Base-by-base conservation (phyloP, 2,113 vertebrate genomes). In the Melanostigma gelatinosum region DNA sequence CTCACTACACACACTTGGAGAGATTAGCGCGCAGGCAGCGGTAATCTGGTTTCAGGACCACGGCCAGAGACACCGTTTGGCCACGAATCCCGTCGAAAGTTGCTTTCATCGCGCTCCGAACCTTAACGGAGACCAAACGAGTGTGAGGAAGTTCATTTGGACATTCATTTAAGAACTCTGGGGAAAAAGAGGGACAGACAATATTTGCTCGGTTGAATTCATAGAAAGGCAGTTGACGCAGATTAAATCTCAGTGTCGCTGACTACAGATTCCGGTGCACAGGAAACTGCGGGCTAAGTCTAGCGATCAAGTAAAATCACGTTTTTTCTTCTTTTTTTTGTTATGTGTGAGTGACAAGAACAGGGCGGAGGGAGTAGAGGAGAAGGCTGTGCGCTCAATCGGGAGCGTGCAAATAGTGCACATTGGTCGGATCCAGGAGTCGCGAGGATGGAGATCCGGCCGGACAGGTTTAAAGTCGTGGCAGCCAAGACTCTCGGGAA, bases 391-490 rank as follows among this genome's bases (percentile, higher is more conserved):
- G 92, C 85, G 88, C 90, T 85, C 84, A 60, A 54, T 73, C 78
- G 82, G 89, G 90, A 88, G 93, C 84, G 92, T 87, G 85, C 87
- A 78, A 79, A 79, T 74, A 86, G 77, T 72, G 70, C 78, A 80
- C 79, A 34, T 79, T 83, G 90, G 86, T 85, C 77, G 86, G 90
- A 88, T 85, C 89, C 87, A 88, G 93, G 93, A 94, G 86, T 36
- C 72, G 92, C 75, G 68, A 95, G 87, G 91, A 95, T 95, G 94
- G 94, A 95, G 90, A 80, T 95, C 91, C 93, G 94, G 87, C 85
- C 92, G 89, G 94, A 95, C 73, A 92, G 94, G 90, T 93, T 94
- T 64, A 95, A 94, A 90, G 89, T 88, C 64, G 93, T 86, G 64
- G 93, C 94, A 70, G 94, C 92, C 86, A 93, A 84, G 87, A 93